Percentiles rank a stretch among this genome's conserved stretches.
Evolutionary conservation across 2,113 vertebrate genomes (phyloP).

Genomic region (Petrocephalus microphthalmus): DNA sequence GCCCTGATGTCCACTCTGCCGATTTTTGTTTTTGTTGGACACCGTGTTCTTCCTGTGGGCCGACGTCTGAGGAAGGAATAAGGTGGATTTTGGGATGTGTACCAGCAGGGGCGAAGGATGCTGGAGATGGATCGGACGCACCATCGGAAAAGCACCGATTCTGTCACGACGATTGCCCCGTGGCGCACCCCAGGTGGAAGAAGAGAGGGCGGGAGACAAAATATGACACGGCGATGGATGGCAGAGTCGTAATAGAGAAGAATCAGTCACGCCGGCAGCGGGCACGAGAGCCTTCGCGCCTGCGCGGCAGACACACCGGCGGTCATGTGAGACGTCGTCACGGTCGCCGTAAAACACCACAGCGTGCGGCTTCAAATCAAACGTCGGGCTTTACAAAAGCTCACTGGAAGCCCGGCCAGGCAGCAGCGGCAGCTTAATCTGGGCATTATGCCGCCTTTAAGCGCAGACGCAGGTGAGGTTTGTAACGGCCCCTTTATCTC

Average conservation of each 20-base stretch:
- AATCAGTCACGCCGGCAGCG: background rate
- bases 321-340: background rate
- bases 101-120: background rate
- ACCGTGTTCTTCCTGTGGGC: background rate
- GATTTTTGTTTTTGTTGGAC: background rate
- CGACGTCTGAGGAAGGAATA: background rate
- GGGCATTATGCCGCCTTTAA: background rate
- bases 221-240: background rate
- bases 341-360: background rate
- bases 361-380: background rate
- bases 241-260: background rate
- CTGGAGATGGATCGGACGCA: background rate
- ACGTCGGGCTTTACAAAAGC: background rate
- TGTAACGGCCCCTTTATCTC: background rate
- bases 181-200: background rate
- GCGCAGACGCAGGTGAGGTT: background rate
- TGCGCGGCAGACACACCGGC: background rate
- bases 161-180: background rate
- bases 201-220: background rate
- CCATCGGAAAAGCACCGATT: background rate
- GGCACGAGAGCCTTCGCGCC: background rate
- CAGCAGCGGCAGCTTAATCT: background rate
- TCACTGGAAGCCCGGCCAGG: background rate
- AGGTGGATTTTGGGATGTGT: background rate
- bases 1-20: background rate